Evolutionary conservation across 2,113 vertebrate genomes (phyloP), one percentile per base, ranked within the genome.

Genomic region (Cairina moschata): DNA sequence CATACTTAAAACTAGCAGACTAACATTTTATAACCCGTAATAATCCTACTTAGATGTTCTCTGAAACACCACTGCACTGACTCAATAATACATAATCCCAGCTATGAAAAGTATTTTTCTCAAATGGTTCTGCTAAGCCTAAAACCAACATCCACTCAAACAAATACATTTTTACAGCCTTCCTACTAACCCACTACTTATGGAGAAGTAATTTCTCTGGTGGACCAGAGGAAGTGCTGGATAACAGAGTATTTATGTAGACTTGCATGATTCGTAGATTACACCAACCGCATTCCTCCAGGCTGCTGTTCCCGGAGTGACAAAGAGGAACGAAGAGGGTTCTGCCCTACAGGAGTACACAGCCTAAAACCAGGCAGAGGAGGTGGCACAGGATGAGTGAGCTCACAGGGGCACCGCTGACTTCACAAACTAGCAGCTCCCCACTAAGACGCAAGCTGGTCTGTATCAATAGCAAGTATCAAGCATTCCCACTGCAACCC

Each of bases 21-120:
- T 71, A 90, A 86, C 42, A 86, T 95, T 95, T 97, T 94, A 93
- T 88, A 96, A 95, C 60, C 80, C 80, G 44, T 86, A 95, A 93
- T 95, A 95, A 93, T 90, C 68, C 87, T 75, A 67, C 62, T 84
- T 63, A 73, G 54, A 94, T 63, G 50, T 89, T 60, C 54, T 90
- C 76, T 72, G 36, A 95, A 95, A 88, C 72, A 82, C 31, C 58
- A 94, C 0, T 71, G 76, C 17, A 80, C 59, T 93, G 80, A 73
- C 84, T 95, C 91, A 94, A 58, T 56, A 58, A 87, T 58, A 46
- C 1, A 6, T 44, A 95, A 86, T 8, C 62, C 4, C 42, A 93
- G 93, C 58, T 91, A 77, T 11, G 25, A 83, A 77, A 69, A 88
- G 9, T 28, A 80, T 38, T 38, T 83, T 86, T 89, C 77, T 52